Conservation (phyloP, 2,888 invertebrate species). For the Frankliniella fusca region DNA sequence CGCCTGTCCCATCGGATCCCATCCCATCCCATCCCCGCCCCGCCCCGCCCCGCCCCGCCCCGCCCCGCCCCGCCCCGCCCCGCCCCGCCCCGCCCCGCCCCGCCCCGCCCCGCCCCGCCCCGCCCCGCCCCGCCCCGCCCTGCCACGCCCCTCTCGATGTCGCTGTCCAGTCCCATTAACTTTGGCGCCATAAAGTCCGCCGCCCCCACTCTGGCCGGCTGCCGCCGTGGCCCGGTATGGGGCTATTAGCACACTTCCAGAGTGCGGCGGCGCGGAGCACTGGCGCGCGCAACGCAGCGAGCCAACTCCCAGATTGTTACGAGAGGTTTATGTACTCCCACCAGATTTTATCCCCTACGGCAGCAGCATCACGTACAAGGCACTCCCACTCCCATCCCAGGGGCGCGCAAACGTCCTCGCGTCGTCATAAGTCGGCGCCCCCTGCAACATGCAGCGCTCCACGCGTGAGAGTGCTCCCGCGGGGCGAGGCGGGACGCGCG, state of each 20-base stretch:
- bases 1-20: not conserved
- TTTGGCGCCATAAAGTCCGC: not conserved
- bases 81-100: not conserved
- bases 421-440: not conserved
- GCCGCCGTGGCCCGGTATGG: not conserved
- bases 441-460: not conserved
- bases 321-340: not conserved
- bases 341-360: not conserved
- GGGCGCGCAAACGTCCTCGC: not conserved
- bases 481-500: not conserved
- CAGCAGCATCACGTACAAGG: not conserved
- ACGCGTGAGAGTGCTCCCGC: not conserved
- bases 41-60: not conserved
- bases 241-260: constrained; percentile 18
- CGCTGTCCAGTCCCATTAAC: not conserved
- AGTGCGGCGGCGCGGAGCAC: not conserved
- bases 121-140: not conserved
- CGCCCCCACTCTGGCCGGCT: not conserved
- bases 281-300: not conserved
- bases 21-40: not conserved
- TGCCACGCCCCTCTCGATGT: not conserved
- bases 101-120: not conserved
- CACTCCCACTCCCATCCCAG: not conserved
- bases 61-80: not conserved
- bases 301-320: not conserved